Evolutionary conservation across 64 coral and sea anemone genomes (phyloP), one percentile per base, ranked within the genome.

Genomic region (Astreopora myriophthalma): DNA sequence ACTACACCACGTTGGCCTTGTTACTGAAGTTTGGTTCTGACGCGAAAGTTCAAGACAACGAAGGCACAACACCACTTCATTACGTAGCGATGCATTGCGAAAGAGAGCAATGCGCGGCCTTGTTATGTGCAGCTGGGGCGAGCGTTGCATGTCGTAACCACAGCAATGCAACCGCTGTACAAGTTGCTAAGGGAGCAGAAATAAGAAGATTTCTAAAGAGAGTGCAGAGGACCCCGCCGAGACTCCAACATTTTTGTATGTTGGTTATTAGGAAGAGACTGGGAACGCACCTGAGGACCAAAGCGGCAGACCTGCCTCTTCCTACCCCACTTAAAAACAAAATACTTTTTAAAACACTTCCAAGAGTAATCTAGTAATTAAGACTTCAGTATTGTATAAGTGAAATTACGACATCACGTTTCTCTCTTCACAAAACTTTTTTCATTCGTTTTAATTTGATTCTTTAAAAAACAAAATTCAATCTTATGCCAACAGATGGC

Each of bases 11-110:
- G 0, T 36, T 96, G 36, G 74, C 85, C 7, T 71, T 96, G n/a
- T 58, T 96, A 29, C 70, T 92, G 5, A 91, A 86, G 60, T 96
- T 84, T 74, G 94, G 94, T 8, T 96, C 94, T 29, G 49, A 68
- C 34, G 84, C 85, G 4, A 92, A 84, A 22, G 85, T 67, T 6
- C 39, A 69, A 22, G 76, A 96, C 69, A 44, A 31, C 20, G 16
- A 88, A 17, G 69, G 71, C 12, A 10, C 44, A 31, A 88, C 85
- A 58, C 75, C 89, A 10, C 67, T 96, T 67, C 85, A 88, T 52
- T 48, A 85, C 20, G 68, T 77, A 1, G 70, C 28, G 9, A 73
- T 68, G 44, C 46, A 65, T 16, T 94, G 93, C 55, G 74, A 82
- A 0, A 44, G 37, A 13, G 40, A 40, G 68, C 71, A 87, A 17